Base-by-base conservation (phyloP, 2,888 invertebrate genomes). In the Platypus cylindrus region DNA sequence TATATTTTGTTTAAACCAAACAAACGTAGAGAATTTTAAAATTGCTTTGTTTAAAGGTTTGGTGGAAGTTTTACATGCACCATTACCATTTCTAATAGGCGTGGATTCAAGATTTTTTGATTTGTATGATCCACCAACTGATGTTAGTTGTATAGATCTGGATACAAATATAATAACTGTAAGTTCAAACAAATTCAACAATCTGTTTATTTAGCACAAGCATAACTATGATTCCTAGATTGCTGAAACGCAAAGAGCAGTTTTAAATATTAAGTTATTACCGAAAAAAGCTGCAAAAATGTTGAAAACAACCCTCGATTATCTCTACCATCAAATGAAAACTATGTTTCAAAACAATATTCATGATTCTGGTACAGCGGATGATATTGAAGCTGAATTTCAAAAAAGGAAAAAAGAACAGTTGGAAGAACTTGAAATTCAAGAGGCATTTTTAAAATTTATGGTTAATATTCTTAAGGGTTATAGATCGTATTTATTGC, bases 101-200 rank as follows among this genome's bases (percentile, higher is more conserved):
- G 90, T 95, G 2, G 95, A 95, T 60, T 94, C 94, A 1, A 71
- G 94, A 45, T 95, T 94, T 66, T 98, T 98, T 60, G 97, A 98
- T 63, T 66, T 95, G 20, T 94, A 90, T 57, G 91, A 93, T 58
- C 95, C 94, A 17, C 98, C 98, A 17, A 68, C 78, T 11, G 97
- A 98, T 64, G 95, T 98, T 5, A 93, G 89, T 31, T 98, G 95
- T 63, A 85, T 99, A 30, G 97, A 98, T 69, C 71, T 98, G 55
- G 98, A 99, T 57, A 98, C 98, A 1, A 91, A 91, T 57, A 90
- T 89, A 50, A 90, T 98, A 43, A 90, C 89, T 42, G 77, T 83
- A 60, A 64, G 73, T 65, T 5, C 28, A 7, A 11, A 3, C n/a
- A 16, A n/a, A n/a, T n/a, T n/a, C n/a, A n/a, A n/a, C n/a, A n/a